phyloP scores from a whole-genome alignment of 1,140 invertebrate genomes.

The Brachystomella parvula region DNA sequence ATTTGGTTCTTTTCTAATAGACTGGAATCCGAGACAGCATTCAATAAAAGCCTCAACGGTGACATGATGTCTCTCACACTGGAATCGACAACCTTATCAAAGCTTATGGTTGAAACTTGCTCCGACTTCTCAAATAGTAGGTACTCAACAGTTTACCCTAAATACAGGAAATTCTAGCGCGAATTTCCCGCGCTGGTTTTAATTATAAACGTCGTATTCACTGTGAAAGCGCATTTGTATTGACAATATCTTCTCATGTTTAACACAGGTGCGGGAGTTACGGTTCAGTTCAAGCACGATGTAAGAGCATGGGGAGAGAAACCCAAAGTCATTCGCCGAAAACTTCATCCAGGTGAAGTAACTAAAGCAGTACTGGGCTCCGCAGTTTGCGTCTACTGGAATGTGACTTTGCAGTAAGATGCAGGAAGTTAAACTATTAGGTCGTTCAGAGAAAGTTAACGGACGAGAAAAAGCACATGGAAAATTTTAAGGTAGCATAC shows the following conservation, averaged over 20 bases:
- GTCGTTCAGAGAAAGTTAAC: not conserved
- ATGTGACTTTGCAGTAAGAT: not conserved
- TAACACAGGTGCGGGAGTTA: not conserved
- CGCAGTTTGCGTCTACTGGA: constrained; percentile 3
- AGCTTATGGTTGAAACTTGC: too few relatives aligned
- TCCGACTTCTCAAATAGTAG: too few relatives aligned
- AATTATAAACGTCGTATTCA: not conserved
- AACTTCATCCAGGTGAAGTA: not conserved
- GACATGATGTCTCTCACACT: too few relatives aligned
- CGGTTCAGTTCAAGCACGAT: not conserved
- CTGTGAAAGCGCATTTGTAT: not conserved
- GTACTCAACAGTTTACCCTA: too few relatives aligned
- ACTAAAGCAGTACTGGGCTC: not conserved
- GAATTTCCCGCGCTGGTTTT: too few relatives aligned
- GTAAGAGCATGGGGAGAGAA: not conserved
- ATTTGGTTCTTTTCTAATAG: not conserved
- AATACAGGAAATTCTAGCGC: too few relatives aligned
- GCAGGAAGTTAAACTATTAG: not conserved
- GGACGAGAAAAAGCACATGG: too few relatives aligned
- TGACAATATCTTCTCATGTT: not conserved
- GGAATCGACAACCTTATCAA: too few relatives aligned
- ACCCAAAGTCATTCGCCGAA: not conserved
- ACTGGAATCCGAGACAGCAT: not conserved
- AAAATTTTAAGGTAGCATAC: too few relatives aligned
- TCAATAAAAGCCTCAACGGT: not conserved